Conservation (phyloP, 1,140 invertebrate species). For the Drosophila pachea region DNA sequence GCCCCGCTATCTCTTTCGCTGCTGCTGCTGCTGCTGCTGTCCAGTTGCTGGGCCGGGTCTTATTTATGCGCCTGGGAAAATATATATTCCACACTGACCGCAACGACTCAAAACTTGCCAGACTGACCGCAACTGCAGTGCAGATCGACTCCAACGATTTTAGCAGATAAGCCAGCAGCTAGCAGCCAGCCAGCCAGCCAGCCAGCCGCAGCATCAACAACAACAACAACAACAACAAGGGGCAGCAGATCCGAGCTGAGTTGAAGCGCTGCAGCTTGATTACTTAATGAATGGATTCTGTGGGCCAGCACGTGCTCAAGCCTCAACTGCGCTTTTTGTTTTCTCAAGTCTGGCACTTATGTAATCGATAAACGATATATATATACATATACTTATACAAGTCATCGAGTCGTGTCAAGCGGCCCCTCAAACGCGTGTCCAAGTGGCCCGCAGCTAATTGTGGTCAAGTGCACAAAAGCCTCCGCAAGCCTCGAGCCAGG, state of each 20-base stretch:
- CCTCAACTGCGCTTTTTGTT: conserved; percentile 34
- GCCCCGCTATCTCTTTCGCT: neutral
- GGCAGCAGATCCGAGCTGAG: neutral
- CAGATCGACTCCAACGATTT: conserved; percentile 28
- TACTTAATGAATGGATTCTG: conserved; percentile 47
- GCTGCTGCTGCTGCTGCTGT: neutral
- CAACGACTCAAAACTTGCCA: conserved; percentile 21
- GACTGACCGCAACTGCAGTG: conserved; percentile 38
- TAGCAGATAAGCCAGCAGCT: conserved; percentile 22
- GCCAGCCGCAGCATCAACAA: conserved; percentile 13
- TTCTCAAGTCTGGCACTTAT: conserved; percentile 6
- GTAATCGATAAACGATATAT: conserved; percentile 28
- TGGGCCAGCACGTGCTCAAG: conserved; percentile 48
- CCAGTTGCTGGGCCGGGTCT: conserved; percentile 19
- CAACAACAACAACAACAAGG: conserved; percentile 3
- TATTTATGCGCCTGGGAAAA: conserved; percentile 58
- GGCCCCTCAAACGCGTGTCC: conserved; percentile 25
- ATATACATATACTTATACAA: too few species aligned
- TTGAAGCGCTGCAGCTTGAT: conserved; percentile 22
- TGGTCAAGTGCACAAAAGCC: conserved; percentile 22
- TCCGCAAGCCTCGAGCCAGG: neutral
- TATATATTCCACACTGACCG: conserved; percentile 35
- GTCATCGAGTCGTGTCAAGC: conserved; percentile 31
- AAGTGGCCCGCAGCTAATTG: conserved; percentile 36
- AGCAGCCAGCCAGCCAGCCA: too few species aligned